Evolutionary conservation across 1,140 invertebrate genomes (phyloP).

Genomic region (Solen grandis): DNA sequence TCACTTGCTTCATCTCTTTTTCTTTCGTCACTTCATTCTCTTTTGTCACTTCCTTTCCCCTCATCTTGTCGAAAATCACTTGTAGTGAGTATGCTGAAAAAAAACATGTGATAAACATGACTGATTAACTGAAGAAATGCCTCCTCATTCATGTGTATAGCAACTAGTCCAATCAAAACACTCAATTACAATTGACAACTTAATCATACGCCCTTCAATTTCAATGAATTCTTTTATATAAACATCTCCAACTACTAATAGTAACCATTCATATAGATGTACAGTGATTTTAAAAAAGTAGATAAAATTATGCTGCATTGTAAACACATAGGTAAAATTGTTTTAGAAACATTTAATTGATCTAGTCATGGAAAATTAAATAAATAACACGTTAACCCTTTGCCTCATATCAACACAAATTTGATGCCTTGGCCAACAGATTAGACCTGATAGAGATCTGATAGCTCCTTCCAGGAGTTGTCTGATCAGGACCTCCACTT

Average conservation of each 20-base stretch:
- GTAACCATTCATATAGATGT: neutral
- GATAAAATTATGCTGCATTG: too few relatives aligned
- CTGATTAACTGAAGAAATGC: neutral
- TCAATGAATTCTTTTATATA: neutral
- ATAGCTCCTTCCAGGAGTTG: neutral
- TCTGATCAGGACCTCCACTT: too few relatives aligned
- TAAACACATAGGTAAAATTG: too few relatives aligned
- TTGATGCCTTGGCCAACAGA: too few relatives aligned
- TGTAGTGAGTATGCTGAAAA: conserved; percentile 74
- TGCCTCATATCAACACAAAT: too few relatives aligned
- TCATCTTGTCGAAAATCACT: conserved; percentile 70
- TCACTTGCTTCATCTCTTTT: conserved; percentile 61
- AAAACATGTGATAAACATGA: neutral
- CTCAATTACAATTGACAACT: neutral
- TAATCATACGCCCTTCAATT: neutral
- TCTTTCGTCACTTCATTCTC: conserved; percentile 57
- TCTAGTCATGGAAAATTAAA: too few relatives aligned
- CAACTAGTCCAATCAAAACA: neutral
- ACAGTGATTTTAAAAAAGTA: neutral
- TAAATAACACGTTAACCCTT: too few relatives aligned
- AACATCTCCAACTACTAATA: neutral
- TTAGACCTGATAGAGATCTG: too few relatives aligned
- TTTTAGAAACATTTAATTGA: too few relatives aligned
- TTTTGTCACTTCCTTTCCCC: conserved; percentile 55
- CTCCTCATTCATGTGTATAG: neutral